Base-by-base conservation (phyloP, 1,140 invertebrate genomes). In the Acromyrmex charruanus region DNA sequence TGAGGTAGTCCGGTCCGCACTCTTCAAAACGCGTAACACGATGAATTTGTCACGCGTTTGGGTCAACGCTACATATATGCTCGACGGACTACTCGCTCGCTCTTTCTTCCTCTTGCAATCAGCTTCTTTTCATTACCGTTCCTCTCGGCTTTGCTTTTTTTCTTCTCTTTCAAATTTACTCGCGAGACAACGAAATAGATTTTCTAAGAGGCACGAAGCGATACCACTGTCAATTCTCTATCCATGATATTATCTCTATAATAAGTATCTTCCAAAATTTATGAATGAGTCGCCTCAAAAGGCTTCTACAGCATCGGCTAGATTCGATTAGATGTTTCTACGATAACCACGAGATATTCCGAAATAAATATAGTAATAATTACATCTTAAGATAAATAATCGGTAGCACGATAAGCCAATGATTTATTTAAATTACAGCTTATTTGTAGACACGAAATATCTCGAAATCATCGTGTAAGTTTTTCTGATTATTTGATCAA, bases 41-140 rank as follows among this genome's bases (percentile, higher is more conserved):
- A 94, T 93, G 93, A 89, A 94, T 95, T 95, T 94, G 94, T 94
- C 94, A 94, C 93, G 94, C 91, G 88, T 93, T 92, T 91, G 88
- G 91, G 88, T 94, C 91, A 93, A 66, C 93, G 91, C 85, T 87
- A 89, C 89, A 77, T 86, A 88, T 79, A 55, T 68, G 53, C 7
- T n/a, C 90, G 69, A 58, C 87, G 31, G 21, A 68, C 86, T 85
- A 89, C 77, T 87, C 68, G 71, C 51, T 53, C 65, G 31, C 18
- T 69, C 66, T 35, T 72, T 66, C 68, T 81, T 28, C 12, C 28
- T 35, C 58, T 21, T 18, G 18, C 16, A n/a, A 21, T 2, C 53
- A n/a, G 5, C n/a, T 0, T 25, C 10, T 1, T 16, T 61, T 35
- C 28, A 3, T 25, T 9, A 18, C 59, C 31, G 18, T n/a, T 53